phyloP scores from a whole-genome alignment of 2,797 vertebrate species.

The Sebastes reedi region DNA sequence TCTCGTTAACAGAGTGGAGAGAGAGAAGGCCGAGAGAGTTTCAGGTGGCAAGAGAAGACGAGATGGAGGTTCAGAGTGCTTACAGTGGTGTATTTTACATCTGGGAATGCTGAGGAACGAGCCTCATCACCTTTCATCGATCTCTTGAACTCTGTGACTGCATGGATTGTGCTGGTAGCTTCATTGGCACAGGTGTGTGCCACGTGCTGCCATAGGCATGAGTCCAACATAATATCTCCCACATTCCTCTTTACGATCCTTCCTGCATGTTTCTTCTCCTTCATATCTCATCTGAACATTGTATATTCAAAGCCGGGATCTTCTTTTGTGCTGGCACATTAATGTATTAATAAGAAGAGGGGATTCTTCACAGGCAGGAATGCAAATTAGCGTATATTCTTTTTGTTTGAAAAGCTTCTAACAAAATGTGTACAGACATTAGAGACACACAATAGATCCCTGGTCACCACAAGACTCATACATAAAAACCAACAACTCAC shows the following conservation, averaged over 20 bases:
- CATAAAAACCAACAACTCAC: neutral
- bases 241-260: neutral
- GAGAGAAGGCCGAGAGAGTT: neutral
- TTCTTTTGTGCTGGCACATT: neutral
- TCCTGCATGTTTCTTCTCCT: neutral
- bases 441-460: neutral
- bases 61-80: neutral
- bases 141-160: slow-evolving; percentile 1
- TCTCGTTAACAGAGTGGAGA: slow-evolving; percentile 2
- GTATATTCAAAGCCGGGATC: neutral
- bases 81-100: slow-evolving; percentile 16
- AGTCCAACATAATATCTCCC: neutral
- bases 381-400: neutral
- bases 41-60: neutral
- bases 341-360: neutral
- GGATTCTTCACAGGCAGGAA: neutral
- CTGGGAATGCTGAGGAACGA: neutral
- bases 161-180: neutral
- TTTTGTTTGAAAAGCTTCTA: neutral
- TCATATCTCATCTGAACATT: neutral
- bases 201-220: neutral
- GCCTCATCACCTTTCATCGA: neutral
- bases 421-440: neutral
- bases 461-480: neutral
- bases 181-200: slow-evolving; percentile 23